Percentiles rank a stretch among this genome's conserved stretches.
Conservation (phyloP, 1,140 invertebrate genomes). For the Dinoponera quadriceps region DNA sequence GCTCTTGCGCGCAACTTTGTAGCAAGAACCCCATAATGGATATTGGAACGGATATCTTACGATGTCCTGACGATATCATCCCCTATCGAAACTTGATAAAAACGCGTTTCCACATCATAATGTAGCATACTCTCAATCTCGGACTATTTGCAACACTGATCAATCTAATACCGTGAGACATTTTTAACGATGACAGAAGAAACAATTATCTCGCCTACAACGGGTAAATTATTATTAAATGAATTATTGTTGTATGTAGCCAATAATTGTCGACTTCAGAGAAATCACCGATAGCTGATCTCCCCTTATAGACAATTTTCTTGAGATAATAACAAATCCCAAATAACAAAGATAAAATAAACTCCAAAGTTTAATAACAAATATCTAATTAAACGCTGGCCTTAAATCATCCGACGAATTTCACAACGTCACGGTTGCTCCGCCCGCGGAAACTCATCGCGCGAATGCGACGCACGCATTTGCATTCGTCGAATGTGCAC, state of each 20-base stretch:
- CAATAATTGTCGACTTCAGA: no score
- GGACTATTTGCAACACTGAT: neutral
- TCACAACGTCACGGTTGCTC: no score
- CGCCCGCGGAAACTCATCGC: no score
- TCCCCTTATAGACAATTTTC: no score
- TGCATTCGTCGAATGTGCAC: neutral
- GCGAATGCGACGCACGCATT: neutral
- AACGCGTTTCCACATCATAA: neutral
- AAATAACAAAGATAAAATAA: no score
- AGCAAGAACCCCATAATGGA: constrained; percentile 48
- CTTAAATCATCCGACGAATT: no score
- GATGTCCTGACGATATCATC: neutral
- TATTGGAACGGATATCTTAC: constrained; percentile 4
- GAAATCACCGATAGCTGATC: no score
- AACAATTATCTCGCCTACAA: neutral
- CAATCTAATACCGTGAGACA: neutral
- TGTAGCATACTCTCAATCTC: constrained; percentile 7
- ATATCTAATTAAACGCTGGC: no score
- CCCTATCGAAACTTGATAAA: neutral
- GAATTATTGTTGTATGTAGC: neutral
- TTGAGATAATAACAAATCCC: no score
- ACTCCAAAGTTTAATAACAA: no score
- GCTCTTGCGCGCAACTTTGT: constrained; percentile 50
- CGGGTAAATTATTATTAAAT: neutral
- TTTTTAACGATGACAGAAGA: neutral